phyloP scores from a whole-genome alignment of 2,113 vertebrate species.

The Coracopsis vasa region DNA sequence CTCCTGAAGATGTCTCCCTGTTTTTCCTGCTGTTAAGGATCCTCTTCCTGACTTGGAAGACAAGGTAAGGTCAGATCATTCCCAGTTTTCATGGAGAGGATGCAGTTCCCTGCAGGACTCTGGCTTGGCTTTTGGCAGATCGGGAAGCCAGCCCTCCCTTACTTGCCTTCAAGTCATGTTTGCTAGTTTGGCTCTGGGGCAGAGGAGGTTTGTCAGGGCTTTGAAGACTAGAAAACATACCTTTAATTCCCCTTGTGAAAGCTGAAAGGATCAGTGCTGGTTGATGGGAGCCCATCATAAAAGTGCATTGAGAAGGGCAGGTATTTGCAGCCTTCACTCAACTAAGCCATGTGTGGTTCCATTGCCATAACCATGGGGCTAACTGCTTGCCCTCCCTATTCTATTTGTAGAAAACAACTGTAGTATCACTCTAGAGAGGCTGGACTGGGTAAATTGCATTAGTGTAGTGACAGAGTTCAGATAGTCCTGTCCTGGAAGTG shows the following conservation, averaged over 20 bases:
- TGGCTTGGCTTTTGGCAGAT: not conserved
- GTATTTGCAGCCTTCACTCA: not conserved
- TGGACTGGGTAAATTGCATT: not conserved
- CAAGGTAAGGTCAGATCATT: not conserved
- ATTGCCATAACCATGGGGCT: not conserved
- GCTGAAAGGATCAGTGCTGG: not conserved
- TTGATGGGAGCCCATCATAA: not conserved
- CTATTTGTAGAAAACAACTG: not conserved
- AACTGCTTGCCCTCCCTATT: not conserved
- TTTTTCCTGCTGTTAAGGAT: not conserved
- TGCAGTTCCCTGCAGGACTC: not conserved
- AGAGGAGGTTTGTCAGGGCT: not conserved
- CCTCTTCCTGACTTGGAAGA: not conserved
- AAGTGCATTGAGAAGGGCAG: not conserved
- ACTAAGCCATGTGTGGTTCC: not conserved
- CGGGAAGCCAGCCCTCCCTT: not conserved
- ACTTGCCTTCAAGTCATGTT: not conserved
- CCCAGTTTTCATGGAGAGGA: not conserved
- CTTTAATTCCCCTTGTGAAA: not conserved
- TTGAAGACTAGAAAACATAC: not conserved
- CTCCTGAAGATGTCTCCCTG: not conserved
- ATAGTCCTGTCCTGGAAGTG: not conserved
- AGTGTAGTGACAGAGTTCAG: not conserved
- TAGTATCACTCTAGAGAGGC: not conserved
- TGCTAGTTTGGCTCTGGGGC: slow-evolving; percentile 15